Base-by-base conservation (phyloP, 2,888 invertebrate species). In the Brachypalpus laphriformis region DNA sequence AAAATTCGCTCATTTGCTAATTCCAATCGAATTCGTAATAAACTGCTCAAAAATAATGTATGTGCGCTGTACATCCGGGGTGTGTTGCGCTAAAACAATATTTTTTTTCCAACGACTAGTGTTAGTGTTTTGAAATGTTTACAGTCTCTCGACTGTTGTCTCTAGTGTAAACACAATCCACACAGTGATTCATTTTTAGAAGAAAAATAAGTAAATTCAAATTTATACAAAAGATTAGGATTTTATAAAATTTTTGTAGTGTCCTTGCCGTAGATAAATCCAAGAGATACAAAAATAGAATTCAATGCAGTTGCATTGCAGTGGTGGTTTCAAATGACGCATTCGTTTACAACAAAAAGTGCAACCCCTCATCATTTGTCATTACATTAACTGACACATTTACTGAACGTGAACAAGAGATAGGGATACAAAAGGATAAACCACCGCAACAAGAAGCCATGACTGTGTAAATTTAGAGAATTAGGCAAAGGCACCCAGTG, bases 321-420 rank as follows among this genome's bases (percentile, higher is more conserved):
- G 83, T 83, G 78, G 22, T 70, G 18, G 42, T 61, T 31, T 78
- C 49, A 51, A 68, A 78, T 83, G 83, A 78, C 83, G 78, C 74
- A 78, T 76, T 82, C 54, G 47, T 65, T 76, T 59, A 65, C 40
- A 54, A 11, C 20, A 25, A 31, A 57, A 45, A 54, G 31, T 56
- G 18, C 57, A 37, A 47, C 34, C 28, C 28, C 42, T 47, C 18
- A 20, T 40, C 28, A 51, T 45, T 47, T 47, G 71, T 57, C 57
- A 51, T 37, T 42, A 54, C 40, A 65, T 42, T 65, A 54, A 42
- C 9, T 22, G 7, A 7, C 6, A 16, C 3, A 16, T 5, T 14
- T 1, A 47, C 22, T 25, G 54, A 51, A 68, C 18, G 31, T 28
- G 37, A 47, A 37, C 37, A 42, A 40, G 7, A 16, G 6, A 11